phyloP scores from a whole-genome alignment of 2,113 vertebrate species.

The Oncorhynchus keta region DNA sequence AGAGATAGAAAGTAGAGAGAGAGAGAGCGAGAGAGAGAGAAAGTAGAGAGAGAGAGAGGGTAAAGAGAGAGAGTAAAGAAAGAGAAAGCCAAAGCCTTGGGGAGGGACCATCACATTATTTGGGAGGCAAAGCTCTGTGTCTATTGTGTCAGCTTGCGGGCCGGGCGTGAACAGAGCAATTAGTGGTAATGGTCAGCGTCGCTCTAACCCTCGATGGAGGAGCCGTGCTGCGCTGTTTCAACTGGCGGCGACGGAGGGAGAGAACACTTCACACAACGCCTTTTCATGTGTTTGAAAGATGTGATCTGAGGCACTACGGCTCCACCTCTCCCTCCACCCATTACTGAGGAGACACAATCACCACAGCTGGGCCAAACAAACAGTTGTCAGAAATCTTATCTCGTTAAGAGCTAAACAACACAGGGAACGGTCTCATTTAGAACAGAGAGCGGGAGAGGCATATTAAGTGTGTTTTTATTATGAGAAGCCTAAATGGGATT shows the following conservation, averaged over 20 bases:
- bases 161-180: constrained; percentile 25
- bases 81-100: neutral
- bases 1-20: no score
- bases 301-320: neutral
- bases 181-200: neutral
- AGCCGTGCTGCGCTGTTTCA: neutral
- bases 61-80: no score
- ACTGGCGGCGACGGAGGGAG: neutral
- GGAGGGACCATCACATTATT: neutral
- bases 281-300: neutral
- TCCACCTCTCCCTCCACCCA: neutral
- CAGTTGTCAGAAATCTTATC: constrained; percentile 21
- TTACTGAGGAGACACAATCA: constrained; percentile 15
- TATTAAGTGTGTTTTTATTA: neutral
- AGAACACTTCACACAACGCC: neutral
- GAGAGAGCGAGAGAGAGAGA: neutral
- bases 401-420: constrained; percentile 17
- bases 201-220: neutral
- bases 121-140: neutral
- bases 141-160: constrained; percentile 20
- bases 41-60: neutral
- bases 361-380: constrained; percentile 8
- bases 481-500: neutral
- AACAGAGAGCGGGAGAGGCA: neutral
- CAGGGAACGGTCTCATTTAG: constrained; percentile 15